phyloP scores from a whole-genome alignment of 1,140 invertebrate species.

The Notospermus geniculatus region DNA sequence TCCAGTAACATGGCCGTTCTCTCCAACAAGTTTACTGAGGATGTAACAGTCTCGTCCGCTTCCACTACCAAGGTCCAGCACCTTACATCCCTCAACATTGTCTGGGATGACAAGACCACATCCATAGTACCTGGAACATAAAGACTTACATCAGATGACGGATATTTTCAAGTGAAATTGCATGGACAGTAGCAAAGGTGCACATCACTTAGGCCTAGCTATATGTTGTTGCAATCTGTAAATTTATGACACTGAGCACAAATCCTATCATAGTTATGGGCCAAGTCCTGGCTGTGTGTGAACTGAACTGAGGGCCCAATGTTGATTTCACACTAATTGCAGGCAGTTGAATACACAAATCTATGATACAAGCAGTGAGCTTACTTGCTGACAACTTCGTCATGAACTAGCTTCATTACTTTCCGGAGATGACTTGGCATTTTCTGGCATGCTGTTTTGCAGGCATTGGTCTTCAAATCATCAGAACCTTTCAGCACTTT shows the following conservation, averaged over 20 bases:
- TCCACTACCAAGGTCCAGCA: slow-evolving; percentile 28
- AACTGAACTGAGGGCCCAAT: too few relatives aligned
- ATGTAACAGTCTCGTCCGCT: slow-evolving; percentile 26
- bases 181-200: not conserved
- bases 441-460: slow-evolving; percentile 4
- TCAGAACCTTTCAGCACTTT: slow-evolving; percentile 11
- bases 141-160: not conserved
- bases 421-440: slow-evolving; percentile 10
- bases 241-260: too few relatives aligned
- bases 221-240: too few relatives aligned
- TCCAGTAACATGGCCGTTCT: slow-evolving; percentile 24
- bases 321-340: too few relatives aligned
- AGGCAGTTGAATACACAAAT: too few relatives aligned
- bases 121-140: slow-evolving; percentile 24
- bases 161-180: not conserved
- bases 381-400: slow-evolving; percentile 13
- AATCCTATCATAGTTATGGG: too few relatives aligned
- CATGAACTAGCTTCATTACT: slow-evolving; percentile 10
- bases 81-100: slow-evolving; percentile 15
- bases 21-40: slow-evolving; percentile 25
- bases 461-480: slow-evolving; percentile 18
- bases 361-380: not conserved
- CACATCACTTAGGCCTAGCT: not conserved
- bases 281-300: too few relatives aligned
- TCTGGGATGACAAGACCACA: slow-evolving; percentile 27